These are phyloP conservation scores for Haliaeetus leucogaster DNA, from an alignment of 2,113 vertebrate species.

Conservation along the genomic window DNA sequence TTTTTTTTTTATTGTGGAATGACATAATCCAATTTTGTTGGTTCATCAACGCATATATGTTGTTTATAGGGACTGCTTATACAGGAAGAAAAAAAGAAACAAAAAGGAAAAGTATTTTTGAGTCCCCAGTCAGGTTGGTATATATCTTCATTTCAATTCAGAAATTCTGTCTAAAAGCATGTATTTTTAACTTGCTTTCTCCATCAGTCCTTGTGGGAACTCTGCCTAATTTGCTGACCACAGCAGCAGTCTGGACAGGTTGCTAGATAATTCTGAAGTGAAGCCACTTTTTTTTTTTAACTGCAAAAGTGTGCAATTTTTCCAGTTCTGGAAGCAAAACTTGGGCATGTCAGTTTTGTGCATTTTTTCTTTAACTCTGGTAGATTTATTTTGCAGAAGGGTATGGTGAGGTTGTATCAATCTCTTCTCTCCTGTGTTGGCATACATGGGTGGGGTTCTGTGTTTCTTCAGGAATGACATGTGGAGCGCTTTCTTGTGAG, in stretches of 20 bases:
- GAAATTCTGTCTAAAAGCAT: background rate
- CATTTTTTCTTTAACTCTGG: background rate
- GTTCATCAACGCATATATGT: constrained; percentile 32
- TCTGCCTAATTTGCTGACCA: background rate
- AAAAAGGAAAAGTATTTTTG: constrained; percentile 82
- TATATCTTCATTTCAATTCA: constrained; percentile 2
- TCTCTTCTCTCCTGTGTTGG: background rate
- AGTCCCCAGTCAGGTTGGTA: constrained; percentile 87
- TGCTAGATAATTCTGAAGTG: background rate
- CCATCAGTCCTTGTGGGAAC: background rate
- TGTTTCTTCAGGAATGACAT: background rate
- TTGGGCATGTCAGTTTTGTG: background rate
- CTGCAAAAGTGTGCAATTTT: background rate
- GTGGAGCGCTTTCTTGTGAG: background rate
- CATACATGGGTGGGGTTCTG: background rate
- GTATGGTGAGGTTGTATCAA: background rate
- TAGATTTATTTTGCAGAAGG: background rate
- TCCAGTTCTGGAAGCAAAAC: background rate
- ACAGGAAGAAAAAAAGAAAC: constrained; percentile 85
- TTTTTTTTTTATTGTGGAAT: background rate
- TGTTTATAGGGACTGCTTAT: constrained; percentile 73
- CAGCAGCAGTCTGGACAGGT: background rate
- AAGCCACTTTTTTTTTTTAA: background rate
- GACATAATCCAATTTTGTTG: background rate
- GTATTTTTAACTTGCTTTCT: background rate